These are phyloP conservation scores for Peromyscus nudipes DNA, from an alignment of 2,797 vertebrate genomes.

Conservation along the genomic window DNA sequence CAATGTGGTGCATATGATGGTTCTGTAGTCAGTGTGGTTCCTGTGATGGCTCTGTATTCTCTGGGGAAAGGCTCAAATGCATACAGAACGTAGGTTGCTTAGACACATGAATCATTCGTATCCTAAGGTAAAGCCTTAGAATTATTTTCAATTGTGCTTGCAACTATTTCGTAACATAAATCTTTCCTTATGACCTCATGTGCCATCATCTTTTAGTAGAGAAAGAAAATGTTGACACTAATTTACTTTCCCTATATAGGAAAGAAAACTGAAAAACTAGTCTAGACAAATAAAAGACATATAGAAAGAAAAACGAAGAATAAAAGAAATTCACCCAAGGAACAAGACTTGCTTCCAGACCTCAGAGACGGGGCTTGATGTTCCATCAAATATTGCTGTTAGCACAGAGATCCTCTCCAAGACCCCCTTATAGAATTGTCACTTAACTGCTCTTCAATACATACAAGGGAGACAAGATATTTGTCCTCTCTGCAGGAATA, in stretches of 20 bases:
- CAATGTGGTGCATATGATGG: background rate
- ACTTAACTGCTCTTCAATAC: background rate
- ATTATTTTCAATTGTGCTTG: conserved; percentile 59
- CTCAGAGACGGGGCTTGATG: background rate
- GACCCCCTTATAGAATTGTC: background rate
- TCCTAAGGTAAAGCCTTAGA: conserved; percentile 19
- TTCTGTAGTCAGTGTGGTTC: background rate
- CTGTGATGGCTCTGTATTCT: background rate
- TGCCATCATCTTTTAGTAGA: conserved; percentile 7
- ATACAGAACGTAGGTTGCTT: conserved; percentile 10
- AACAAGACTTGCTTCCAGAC: background rate
- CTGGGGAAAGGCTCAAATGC: background rate
- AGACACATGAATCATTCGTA: conserved; percentile 47
- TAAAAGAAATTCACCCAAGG: background rate
- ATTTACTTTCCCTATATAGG: background rate
- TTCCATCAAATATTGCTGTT: background rate
- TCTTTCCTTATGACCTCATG: conserved; percentile 20
- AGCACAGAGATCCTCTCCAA: background rate
- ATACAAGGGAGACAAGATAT: background rate
- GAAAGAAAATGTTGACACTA: conserved; percentile 50
- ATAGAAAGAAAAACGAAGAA: background rate
- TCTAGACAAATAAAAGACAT: conserved; percentile 8
- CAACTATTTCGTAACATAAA: conserved; percentile 48
- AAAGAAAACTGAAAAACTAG: conserved; percentile 9
- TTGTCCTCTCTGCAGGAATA: conserved; percentile 19